phyloP scores from a whole-genome alignment of 2,888 invertebrate species.

The Hirtodrosophila confusa region DNA sequence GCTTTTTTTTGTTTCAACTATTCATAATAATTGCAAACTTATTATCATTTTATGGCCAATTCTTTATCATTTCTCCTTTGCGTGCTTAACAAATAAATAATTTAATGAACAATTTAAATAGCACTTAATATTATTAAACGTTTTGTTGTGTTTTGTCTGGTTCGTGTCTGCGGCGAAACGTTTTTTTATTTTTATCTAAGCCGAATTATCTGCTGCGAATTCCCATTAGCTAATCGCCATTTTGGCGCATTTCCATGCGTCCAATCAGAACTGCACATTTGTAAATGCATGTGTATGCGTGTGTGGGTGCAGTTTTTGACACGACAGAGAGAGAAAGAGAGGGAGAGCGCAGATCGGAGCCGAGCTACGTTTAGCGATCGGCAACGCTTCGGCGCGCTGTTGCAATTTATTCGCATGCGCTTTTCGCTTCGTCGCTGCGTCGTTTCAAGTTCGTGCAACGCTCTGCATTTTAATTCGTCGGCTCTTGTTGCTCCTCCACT shows the following conservation, averaged over 20 bases:
- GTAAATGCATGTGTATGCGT: constrained; percentile 7
- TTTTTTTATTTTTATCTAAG: constrained; percentile 6
- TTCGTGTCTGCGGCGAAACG: constrained; percentile 31
- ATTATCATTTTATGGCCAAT: constrained; percentile 4
- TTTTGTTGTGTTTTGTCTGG: constrained; percentile 24
- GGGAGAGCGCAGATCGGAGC: neutral
- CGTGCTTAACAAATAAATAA: neutral
- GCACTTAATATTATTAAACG: constrained; percentile 4
- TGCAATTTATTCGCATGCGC: constrained; percentile 70
- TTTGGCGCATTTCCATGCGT: constrained; percentile 52
- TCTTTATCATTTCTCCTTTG: constrained; percentile 23
- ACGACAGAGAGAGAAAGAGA: constrained; percentile 3
- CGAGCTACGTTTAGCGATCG: constrained; percentile 25
- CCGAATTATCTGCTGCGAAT: constrained; percentile 36
- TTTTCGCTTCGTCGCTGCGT: constrained; percentile 46
- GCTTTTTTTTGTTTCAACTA: neutral
- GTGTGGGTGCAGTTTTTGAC: constrained; percentile 35
- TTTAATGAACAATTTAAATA: constrained; percentile 33
- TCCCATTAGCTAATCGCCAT: constrained; percentile 54
- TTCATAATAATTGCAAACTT: neutral
- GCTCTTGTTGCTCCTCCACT: neutral
- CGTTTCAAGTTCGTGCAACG: constrained; percentile 58
- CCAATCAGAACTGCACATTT: constrained; percentile 59
- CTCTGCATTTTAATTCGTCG: constrained; percentile 70
- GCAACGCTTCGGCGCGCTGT: constrained; percentile 17